Evolutionary conservation across 2,113 vertebrate genomes (phyloP), one percentile per base, ranked within the genome.

Genomic region (Craseonycteris thonglongyai): DNA sequence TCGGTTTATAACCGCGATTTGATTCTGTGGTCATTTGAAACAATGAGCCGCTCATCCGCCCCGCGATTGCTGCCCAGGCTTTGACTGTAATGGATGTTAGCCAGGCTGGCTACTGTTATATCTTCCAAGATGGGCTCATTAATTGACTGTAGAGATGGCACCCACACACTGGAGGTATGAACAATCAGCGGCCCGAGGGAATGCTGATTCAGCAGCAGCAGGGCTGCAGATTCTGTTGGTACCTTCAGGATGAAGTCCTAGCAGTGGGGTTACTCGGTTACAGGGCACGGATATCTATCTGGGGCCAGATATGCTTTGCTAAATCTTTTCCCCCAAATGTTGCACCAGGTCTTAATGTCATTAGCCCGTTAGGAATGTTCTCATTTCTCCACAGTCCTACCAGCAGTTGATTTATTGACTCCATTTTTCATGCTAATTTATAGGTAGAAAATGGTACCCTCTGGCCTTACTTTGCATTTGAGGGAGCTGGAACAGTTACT

Each of bases 81-180:
- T 59, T 58, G 91, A 61, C 66, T 42, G 74, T 94, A 94, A 97
- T 89, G 89, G 93, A 92, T 93, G 95, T 72, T 63, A 47, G 90
- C 75, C 80, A n/a, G 95, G 92, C 95, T 59, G 68, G 93, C 92
- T 94, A 94, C 90, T 93, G 95, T 84, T 92, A 30, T 90, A 72
- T 92, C 92, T 93, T 89, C 66, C 84, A 94, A 96, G 93, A 93
- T 75, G 86, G 90, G 93, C 90, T 96, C 96, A 90, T 96, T 96
- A 97, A 97, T 96, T 93, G 96, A 88, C 93, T 94, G 61, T 71
- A 94, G 96, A 85, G 95, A 94, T 88, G 90, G 95, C 95, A 93
- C 95, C 97, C 92, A 38, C 76, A 47, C 72, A 61, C 75, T 7
- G 91, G 90, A 78, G 80, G 86, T 76, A 76, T 91, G 91, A 96